These are phyloP conservation scores for Oreochromis spilurus DNA, from an alignment of 2,113 vertebrate genomes.

Conservation along the genomic window DNA sequence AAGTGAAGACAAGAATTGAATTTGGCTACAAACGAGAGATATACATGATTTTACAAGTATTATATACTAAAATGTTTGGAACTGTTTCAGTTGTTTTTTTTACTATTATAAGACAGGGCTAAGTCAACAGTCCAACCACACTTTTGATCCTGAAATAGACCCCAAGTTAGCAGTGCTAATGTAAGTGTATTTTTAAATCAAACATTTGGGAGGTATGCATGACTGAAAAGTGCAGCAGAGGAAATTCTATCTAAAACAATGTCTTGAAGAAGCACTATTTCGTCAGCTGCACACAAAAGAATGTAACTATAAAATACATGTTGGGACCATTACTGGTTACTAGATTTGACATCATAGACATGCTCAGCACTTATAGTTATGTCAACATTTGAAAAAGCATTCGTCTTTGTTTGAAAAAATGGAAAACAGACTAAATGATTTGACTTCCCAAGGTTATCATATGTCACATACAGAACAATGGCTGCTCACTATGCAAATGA, in stretches of 20 bases:
- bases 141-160: fast-evolving
- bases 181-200: background rate
- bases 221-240: background rate
- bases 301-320: fast-evolving
- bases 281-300: background rate
- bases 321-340: background rate
- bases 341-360: background rate
- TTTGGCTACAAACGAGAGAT: fast-evolving
- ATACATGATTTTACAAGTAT: background rate
- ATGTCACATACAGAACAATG: background rate
- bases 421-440: background rate
- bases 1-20: background rate
- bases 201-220: background rate
- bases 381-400: background rate
- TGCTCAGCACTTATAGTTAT: background rate
- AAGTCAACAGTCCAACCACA: background rate
- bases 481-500: background rate
- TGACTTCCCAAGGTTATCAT: background rate
- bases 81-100: background rate
- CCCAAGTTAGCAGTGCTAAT: fast-evolving
- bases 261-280: background rate
- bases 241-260: background rate
- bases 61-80: background rate
- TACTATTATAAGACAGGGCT: background rate
- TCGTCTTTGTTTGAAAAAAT: background rate